A percentile compares a stretch with the other conserved stretches of the same genome.
phyloP scores from a whole-genome alignment of 1,140 invertebrate species.

The Bicyclus anynana region DNA sequence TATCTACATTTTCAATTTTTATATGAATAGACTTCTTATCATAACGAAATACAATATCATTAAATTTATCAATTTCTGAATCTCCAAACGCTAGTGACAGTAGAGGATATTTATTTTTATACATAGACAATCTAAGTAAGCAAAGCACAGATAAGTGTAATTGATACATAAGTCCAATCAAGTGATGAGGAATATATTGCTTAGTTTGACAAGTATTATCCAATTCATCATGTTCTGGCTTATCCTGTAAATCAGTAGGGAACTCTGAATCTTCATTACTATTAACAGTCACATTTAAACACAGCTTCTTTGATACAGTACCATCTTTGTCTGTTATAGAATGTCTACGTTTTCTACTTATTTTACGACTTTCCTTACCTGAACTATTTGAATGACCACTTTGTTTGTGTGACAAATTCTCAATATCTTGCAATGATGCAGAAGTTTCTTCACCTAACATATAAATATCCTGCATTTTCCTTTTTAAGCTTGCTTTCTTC shows the following conservation, averaged over 20 bases:
- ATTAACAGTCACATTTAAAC: constrained; percentile 7
- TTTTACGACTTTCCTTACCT: neutral
- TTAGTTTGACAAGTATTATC: constrained; percentile 18
- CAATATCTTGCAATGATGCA: constrained; percentile 5
- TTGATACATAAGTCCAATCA: constrained; percentile 14
- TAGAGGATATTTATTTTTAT: constrained; percentile 15
- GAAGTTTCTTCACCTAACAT: too few species aligned
- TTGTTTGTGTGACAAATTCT: neutral
- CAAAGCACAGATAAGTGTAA: constrained; percentile 16
- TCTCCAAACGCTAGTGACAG: constrained; percentile 15
- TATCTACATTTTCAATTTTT: constrained; percentile 12
- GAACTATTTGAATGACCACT: neutral
- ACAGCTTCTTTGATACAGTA: constrained; percentile 1
- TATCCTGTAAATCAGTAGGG: constrained; percentile 12
- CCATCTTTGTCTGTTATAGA: too few species aligned
- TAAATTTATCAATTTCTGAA: constrained; percentile 16
- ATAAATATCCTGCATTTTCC: too few species aligned
- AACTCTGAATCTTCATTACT: constrained; percentile 12
- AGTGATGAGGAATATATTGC: constrained; percentile 16
- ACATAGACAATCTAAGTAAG: constrained; percentile 10
- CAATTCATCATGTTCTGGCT: constrained; percentile 13
- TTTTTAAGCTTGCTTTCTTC: too few species aligned
- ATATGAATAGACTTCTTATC: constrained; percentile 15
- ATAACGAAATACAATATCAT: constrained; percentile 14
- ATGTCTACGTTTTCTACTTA: too few species aligned